Base-by-base conservation (phyloP, 2,888 invertebrate genomes). In the Diarsia brunnea region DNA sequence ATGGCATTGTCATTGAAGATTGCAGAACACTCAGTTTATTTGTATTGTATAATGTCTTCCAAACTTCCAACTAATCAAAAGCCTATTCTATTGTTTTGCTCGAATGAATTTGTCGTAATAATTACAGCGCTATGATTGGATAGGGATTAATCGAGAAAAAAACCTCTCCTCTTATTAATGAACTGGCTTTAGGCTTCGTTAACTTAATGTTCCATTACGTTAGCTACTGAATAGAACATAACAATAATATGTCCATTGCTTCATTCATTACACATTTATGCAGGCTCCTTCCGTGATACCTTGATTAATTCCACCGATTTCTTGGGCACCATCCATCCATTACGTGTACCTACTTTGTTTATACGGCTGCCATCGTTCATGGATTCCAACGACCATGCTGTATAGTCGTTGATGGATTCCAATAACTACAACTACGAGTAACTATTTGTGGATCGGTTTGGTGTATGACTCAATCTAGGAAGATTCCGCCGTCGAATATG, bases 1-100 rank as follows among this genome's bases (percentile, higher is more conserved):
- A 85, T 92, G 92, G 90, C 91, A 91, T 90, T 92, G 92, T 90
- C 91, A 91, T 90, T 92, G 92, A 89, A 83, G 83, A 85, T 89
- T 91, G 88, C 87, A 84, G 87, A 85, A 85, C 58, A 82, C 78
- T 84, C 81, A 81, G 70, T 78, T 84, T 84, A 82, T 84, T 84
- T 85, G 69, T 69, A 84, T 83, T 83, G 81, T 75, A 83, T 85
- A 84, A 83, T 79, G 61, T 68, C 63, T 61, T 43, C 65, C 51
- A 69, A 53, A 21, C 14, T 38, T 38, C 45, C n/a, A 79, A 70
- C 68, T 86, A 63, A 78, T 86, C 47, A 73, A 76, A 70, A 86
- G 66, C 38, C 38, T 65, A 51, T 70, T 79, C 71, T 65, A 14
- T 73, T 75, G 73, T 75, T 80, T 79, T 72, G 66, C 53, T 65